Conservation (phyloP, 2,113 vertebrate species). For the Corythornis vintsioides region DNA sequence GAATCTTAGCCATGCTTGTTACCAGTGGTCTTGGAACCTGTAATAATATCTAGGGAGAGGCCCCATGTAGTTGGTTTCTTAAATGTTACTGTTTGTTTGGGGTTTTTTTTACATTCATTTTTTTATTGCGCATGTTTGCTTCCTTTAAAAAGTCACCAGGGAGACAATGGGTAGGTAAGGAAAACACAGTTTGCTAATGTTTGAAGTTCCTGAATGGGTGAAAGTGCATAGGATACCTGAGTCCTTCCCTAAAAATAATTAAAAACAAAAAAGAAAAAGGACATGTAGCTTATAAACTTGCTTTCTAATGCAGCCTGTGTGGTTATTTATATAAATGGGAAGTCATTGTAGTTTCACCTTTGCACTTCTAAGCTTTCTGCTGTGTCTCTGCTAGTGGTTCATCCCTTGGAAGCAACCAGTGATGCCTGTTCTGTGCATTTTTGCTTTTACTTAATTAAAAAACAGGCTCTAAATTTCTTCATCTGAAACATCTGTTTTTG, state of each 20-base stretch:
- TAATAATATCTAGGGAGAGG: not conserved
- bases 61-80: not conserved
- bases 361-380: not conserved
- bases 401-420: not conserved
- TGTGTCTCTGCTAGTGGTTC: not conserved
- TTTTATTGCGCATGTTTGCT: not conserved
- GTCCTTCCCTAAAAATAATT: not conserved
- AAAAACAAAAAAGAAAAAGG: too few relatives aligned
- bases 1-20: not conserved
- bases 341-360: not conserved
- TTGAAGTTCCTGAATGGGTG: not conserved
- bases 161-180: not conserved
- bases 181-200: not conserved
- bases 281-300: not conserved
- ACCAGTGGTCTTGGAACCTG: not conserved
- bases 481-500: slow-evolving; percentile 51
- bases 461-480: not conserved
- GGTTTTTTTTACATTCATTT: not conserved
- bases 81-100: not conserved
- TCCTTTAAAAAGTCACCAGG: not conserved
- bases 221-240: not conserved
- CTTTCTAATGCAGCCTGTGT: not conserved
- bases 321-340: not conserved
- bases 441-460: slow-evolving; percentile 31
- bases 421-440: not conserved